phyloP scores from a whole-genome alignment of 1,140 invertebrate species.

The Drosophila littoralis region DNA sequence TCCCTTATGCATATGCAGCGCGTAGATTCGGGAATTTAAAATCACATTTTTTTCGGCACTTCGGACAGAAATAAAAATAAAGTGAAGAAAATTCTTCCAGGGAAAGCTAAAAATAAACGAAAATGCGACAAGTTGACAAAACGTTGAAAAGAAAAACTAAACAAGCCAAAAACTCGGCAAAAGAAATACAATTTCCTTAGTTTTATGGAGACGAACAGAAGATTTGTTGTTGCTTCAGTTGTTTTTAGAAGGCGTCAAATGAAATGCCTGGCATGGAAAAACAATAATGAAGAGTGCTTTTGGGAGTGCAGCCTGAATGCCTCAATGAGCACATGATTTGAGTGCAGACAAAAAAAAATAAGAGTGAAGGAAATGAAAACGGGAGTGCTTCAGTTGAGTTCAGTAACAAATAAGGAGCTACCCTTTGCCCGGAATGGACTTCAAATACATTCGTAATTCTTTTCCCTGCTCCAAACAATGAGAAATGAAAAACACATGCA shows the following conservation, averaged over 20 bases:
- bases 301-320: slow-evolving; percentile 22
- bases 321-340: slow-evolving; percentile 44
- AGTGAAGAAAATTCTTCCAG: neutral
- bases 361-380: neutral
- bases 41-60: slow-evolving; percentile 12
- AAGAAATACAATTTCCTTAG: slow-evolving; percentile 24
- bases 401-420: neutral
- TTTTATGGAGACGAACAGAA: slow-evolving; percentile 24
- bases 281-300: slow-evolving; percentile 72
- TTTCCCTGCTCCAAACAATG: too few species aligned
- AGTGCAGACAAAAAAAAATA: slow-evolving; percentile 4
- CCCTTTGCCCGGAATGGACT: neutral
- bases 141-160: slow-evolving; percentile 16
- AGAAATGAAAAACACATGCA: too few species aligned
- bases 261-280: slow-evolving; percentile 51
- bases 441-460: slow-evolving; percentile 7
- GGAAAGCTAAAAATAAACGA: slow-evolving; percentile 56
- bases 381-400: neutral
- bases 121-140: slow-evolving; percentile 43
- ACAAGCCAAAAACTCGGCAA: slow-evolving; percentile 13
- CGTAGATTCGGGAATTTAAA: slow-evolving; percentile 2
- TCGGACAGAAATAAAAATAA: slow-evolving; percentile 13
- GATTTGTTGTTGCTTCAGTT: slow-evolving; percentile 18
- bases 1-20: neutral
- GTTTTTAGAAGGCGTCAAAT: slow-evolving; percentile 21